Conservation (phyloP, 1,140 invertebrate species). For the Rhopalosiphum padi region DNA sequence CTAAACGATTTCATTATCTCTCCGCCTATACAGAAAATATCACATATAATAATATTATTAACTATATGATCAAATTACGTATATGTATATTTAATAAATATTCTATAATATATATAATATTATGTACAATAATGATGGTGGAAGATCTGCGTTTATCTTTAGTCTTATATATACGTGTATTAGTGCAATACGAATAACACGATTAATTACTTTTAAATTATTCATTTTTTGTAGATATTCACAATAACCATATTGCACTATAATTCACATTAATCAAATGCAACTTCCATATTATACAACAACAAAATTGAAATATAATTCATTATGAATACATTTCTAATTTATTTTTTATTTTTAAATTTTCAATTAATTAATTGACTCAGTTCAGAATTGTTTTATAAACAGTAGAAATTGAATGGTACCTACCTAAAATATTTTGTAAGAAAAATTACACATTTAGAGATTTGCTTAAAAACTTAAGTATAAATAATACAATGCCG, state of each 20-base stretch:
- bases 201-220: not conserved
- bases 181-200: not conserved
- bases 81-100: not conserved
- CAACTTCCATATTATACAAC: not conserved
- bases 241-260: not conserved
- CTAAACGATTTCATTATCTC: not conserved
- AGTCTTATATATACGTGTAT: not conserved
- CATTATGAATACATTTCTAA: not conserved
- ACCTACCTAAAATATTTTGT: too few relatives aligned
- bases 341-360: not conserved
- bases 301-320: not conserved
- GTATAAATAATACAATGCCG: too few relatives aligned
- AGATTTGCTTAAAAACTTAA: too few relatives aligned
- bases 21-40: not conserved
- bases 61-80: not conserved
- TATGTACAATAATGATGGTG: not conserved
- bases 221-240: not conserved
- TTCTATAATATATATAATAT: not conserved
- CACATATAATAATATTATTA: not conserved
- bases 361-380: not conserved
- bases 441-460: too few relatives aligned
- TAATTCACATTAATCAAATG: not conserved
- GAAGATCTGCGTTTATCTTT: not conserved
- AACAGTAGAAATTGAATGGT: too few relatives aligned
- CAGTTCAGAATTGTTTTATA: not conserved